Evolutionary conservation across 2,797 vertebrate genomes (phyloP).

Genomic region (Gallinago solitaria): DNA sequence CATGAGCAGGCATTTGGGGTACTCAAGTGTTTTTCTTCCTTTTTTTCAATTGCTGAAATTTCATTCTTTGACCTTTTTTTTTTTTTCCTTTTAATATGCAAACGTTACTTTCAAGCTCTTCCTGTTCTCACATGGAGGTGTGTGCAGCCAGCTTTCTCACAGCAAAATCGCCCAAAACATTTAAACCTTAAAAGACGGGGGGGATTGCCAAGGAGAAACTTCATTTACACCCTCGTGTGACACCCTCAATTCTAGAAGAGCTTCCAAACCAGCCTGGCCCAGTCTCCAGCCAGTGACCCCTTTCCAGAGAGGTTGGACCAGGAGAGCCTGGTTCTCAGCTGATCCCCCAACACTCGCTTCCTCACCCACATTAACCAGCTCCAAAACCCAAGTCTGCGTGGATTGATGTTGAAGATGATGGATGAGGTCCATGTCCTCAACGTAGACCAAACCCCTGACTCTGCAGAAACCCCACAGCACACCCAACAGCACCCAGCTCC

Average conservation of each 20-base stretch:
- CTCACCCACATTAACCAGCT: not conserved
- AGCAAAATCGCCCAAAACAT: not conserved
- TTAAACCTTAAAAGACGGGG: not conserved
- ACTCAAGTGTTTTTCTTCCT: not conserved
- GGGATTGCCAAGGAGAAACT: not conserved
- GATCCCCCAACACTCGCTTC: not conserved
- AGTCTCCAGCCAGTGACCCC: no score
- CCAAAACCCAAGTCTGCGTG: not conserved
- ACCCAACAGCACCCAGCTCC: not conserved
- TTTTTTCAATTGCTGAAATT: not conserved
- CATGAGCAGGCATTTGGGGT: rapidly evolving
- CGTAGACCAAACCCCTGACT: rapidly evolving
- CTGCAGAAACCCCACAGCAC: not conserved
- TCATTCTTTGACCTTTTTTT: not conserved
- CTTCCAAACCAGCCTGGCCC: not conserved
- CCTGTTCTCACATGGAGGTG: not conserved
- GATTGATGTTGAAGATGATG: no score
- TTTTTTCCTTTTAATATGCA: not conserved
- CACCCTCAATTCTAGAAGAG: no score
- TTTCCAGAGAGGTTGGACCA: not conserved
- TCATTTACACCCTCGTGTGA: not conserved
- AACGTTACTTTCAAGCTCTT: not conserved
- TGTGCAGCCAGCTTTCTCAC: not conserved
- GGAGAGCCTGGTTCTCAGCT: not conserved
- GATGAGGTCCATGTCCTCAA: no score